phyloP scores from a whole-genome alignment of 2,888 invertebrate species.

The Alloscopus bannaensis region DNA sequence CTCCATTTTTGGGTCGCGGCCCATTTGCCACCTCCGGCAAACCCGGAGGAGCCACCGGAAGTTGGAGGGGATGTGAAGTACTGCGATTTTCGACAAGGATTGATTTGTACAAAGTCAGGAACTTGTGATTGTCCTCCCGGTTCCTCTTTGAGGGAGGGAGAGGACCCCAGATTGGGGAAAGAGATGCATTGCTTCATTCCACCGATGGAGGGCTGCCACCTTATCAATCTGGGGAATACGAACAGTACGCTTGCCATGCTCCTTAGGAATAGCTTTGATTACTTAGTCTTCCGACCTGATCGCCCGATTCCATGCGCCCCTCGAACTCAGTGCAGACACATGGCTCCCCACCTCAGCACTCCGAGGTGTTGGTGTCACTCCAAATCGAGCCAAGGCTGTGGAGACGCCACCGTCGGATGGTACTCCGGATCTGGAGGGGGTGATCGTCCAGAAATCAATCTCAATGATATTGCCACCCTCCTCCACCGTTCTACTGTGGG shows the following conservation, averaged over 20 bases:
- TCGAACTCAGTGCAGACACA: not conserved
- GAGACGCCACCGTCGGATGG: too few species aligned
- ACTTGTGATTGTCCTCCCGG: not conserved
- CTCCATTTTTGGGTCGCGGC: not conserved
- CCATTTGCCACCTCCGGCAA: not conserved
- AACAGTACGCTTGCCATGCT: too few species aligned
- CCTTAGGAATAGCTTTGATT: not conserved
- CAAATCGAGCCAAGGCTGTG: too few species aligned
- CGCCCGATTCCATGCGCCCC: not conserved
- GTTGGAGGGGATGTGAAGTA: not conserved
- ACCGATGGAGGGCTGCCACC: not conserved
- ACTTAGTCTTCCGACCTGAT: not conserved
- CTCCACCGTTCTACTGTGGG: not conserved
- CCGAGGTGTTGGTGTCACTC: not conserved
- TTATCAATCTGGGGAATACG: not conserved
- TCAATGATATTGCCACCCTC: not conserved
- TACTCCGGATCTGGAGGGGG: too few species aligned
- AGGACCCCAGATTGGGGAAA: not conserved
- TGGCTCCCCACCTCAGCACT: not conserved
- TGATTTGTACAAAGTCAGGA: not conserved
- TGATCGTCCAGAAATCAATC: not conserved
- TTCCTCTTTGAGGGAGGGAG: not conserved
- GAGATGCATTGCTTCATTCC: not conserved
- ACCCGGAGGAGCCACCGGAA: not conserved
- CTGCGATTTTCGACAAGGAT: not conserved